Conservation (phyloP, 2,113 vertebrate species). For the Dinomys branickii region DNA sequence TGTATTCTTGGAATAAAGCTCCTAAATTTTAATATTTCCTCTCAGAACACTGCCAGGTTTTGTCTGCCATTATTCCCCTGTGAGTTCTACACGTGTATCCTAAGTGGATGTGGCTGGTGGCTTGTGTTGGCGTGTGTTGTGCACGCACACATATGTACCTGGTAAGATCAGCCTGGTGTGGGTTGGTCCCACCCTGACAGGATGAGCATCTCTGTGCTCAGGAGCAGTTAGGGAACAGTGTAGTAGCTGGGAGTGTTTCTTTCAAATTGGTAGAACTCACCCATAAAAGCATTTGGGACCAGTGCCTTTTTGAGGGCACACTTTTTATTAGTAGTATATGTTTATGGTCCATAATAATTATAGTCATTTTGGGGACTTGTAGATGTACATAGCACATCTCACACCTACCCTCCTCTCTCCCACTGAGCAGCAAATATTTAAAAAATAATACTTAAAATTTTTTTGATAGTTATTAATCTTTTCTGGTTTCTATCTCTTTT, state of each 20-base stretch:
- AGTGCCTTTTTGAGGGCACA: neutral
- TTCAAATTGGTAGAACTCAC: neutral
- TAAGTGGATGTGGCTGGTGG: no score
- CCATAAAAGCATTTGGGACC: neutral
- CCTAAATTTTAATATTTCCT: neutral
- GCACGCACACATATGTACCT: neutral
- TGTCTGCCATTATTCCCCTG: neutral
- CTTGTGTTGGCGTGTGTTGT: neutral
- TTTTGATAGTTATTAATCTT: neutral
- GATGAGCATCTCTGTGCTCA: neutral
- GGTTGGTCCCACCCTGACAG: neutral
- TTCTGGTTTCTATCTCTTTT: neutral
- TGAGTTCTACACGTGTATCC: neutral
- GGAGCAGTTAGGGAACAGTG: neutral
- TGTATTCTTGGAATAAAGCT: neutral
- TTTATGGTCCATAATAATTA: neutral
- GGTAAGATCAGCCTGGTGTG: fast-evolving
- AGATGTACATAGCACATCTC: neutral
- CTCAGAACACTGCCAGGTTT: neutral
- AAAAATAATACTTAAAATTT: neutral
- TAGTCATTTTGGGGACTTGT: neutral
- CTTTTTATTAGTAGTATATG: neutral
- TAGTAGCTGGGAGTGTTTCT: neutral
- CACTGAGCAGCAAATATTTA: neutral
- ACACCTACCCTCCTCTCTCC: neutral